A percentile compares a stretch with the other conserved stretches of the same genome.
Conservation (phyloP, 1,140 invertebrate genomes). For the Acromyrmex heyeri region DNA sequence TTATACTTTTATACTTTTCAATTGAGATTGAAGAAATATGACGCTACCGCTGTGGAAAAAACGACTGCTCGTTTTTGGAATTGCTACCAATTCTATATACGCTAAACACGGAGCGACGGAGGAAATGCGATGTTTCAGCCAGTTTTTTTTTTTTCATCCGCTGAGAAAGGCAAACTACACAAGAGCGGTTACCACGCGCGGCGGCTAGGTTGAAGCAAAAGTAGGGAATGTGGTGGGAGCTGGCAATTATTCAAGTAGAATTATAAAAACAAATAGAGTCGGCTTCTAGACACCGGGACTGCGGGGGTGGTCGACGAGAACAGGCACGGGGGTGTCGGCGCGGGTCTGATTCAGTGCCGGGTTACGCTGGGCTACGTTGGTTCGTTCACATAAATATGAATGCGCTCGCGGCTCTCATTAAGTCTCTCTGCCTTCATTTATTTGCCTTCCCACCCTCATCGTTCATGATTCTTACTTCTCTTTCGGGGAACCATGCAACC, state of each 20-base stretch:
- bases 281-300: constrained; percentile 66
- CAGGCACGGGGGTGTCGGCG: constrained; percentile 66
- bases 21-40: background rate
- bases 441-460: constrained; percentile 65
- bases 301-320: constrained; percentile 61
- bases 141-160: constrained; percentile 4
- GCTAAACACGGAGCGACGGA: background rate
- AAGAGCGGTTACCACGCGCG: constrained; percentile 57
- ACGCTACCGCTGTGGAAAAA: background rate
- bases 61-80: constrained; percentile 23
- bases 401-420: constrained; percentile 83
- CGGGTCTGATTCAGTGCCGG: constrained; percentile 76
- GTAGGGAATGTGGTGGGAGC: constrained; percentile 35
- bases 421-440: constrained; percentile 79
- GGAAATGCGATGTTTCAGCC: constrained; percentile 54
- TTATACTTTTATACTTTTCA: background rate
- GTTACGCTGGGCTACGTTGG: constrained; percentile 71
- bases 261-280: constrained; percentile 82
- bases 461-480: constrained; percentile 62
- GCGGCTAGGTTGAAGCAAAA: constrained; percentile 1
- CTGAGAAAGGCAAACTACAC: constrained; percentile 14
- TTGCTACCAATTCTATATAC: constrained; percentile 20
- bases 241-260: constrained; percentile 82
- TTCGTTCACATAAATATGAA: constrained; percentile 83
- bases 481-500: constrained; percentile 40